A percentile compares a stretch with the other conserved stretches of the same genome.
Evolutionary conservation across 2,888 invertebrate genomes (phyloP).

Genomic region (Meloe dianella): DNA sequence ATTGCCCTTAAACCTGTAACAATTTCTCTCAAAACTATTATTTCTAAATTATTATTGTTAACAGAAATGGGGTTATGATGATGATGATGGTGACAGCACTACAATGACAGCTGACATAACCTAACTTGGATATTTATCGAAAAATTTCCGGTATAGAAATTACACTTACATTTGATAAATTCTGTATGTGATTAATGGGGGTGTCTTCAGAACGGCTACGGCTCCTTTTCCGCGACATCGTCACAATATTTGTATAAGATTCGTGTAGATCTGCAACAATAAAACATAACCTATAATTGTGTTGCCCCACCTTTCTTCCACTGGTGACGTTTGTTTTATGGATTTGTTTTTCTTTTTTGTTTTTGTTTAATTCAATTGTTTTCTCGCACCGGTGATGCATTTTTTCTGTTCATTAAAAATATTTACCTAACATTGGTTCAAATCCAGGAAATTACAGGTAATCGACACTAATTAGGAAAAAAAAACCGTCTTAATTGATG

Average conservation of each 20-base stretch:
- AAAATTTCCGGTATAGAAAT: neutral
- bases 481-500: neutral
- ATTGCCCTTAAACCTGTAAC: neutral
- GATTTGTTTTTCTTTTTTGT: too few species aligned
- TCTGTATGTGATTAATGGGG: constrained; percentile 35
- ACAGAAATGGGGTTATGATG: neutral
- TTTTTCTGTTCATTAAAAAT: neutral
- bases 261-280: constrained; percentile 32
- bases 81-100: neutral
- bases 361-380: neutral
- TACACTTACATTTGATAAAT: constrained; percentile 40
- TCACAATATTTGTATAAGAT: constrained; percentile 18
- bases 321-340: constrained; percentile 6
- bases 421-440: constrained; percentile 1
- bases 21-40: neutral
- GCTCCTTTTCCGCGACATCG: constrained; percentile 58
- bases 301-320: constrained; percentile 22
- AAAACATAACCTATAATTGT: constrained; percentile 29
- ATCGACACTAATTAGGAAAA: neutral
- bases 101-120: constrained; percentile 4
- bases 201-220: constrained; percentile 57
- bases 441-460: neutral
- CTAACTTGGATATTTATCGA: neutral
- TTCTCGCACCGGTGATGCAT: neutral
- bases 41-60: neutral